Evolutionary conservation across 2,797 vertebrate species (phyloP).

Genomic region (Sebastes hubbsi): DNA sequence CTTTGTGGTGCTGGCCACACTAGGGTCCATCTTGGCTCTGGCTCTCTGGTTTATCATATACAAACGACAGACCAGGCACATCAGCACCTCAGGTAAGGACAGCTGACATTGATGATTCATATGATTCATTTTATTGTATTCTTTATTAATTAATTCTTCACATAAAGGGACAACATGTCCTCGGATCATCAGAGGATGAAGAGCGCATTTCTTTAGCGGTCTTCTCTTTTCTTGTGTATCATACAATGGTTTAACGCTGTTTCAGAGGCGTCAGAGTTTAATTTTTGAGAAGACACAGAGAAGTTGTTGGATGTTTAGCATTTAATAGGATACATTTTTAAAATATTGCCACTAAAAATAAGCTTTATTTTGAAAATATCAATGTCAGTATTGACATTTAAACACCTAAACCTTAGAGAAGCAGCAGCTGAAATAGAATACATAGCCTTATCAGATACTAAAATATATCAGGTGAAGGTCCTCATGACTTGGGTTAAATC

Average conservation of each 20-base stretch:
- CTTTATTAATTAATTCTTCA: neutral
- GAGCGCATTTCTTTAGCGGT: neutral
- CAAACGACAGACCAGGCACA: constrained; percentile 46
- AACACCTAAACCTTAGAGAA: neutral
- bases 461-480: neutral
- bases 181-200: neutral
- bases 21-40: constrained; percentile 68
- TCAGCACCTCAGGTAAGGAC: constrained; percentile 53
- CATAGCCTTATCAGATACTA: neutral
- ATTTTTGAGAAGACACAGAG: neutral
- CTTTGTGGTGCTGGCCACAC: constrained; percentile 50
- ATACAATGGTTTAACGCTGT: neutral
- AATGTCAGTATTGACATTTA: neutral
- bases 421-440: neutral
- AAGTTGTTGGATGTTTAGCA: neutral
- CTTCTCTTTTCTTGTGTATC: neutral
- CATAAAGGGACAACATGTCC: neutral
- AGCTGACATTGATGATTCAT: neutral
- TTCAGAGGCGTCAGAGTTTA: neutral
- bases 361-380: neutral
- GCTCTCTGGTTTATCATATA: constrained; percentile 75
- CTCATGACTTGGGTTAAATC: neutral
- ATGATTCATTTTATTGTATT: neutral
- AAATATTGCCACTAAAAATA: neutral
- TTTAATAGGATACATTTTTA: neutral